Base-by-base conservation (phyloP, 2,797 vertebrate species). In the Chrosomus eos region DNA sequence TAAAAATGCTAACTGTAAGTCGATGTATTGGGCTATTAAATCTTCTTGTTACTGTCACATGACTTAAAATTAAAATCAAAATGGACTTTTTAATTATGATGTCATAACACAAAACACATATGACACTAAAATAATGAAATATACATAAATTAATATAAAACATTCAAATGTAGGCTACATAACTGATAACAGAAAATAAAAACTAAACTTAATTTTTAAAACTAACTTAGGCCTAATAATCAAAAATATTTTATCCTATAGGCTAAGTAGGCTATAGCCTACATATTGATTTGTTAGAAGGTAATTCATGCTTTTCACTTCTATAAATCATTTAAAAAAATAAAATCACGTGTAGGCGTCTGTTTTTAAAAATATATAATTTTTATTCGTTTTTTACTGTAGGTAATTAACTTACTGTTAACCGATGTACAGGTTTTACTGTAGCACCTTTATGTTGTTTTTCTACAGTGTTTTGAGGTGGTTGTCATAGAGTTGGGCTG, bases 281-380 rank as follows among this genome's bases (percentile, higher is more conserved):
- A 1, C 28, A 33, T 31, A 21, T 10, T 51, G 11, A 74, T 74
- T 33, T 14, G 48, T 53, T 23, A 23, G 7, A 48, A 74, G 13
- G 19, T 7, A 33, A 28, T 18, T 73, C 0, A 21, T 51, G 31
- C 5, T 3, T 23, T 53, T 53, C 6, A 3, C 1, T 73, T 73
- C 4, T 31, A 48, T n/a, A 45, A 28, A 45, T 28, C 23, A 45
- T 72, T n/a, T 18, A 1, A 9, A n/a, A n/a, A 26, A 71, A n/a
- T 43, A 43, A 71, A 71, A 71, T 38, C 19, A 7, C 36, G 7
- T 18, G 23, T 43, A 18, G n/a, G 38, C 23, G 14, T 7, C 2
- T 1, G 3, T 28, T 71, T 71, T 40, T 0, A 16, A 16, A 21
- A 0, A 51, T 7, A 51, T 0, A 9, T 0, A 3, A 8, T 9